Conservation (phyloP, 2,113 vertebrate genomes). For the Phalacrocorax pelagicus region DNA sequence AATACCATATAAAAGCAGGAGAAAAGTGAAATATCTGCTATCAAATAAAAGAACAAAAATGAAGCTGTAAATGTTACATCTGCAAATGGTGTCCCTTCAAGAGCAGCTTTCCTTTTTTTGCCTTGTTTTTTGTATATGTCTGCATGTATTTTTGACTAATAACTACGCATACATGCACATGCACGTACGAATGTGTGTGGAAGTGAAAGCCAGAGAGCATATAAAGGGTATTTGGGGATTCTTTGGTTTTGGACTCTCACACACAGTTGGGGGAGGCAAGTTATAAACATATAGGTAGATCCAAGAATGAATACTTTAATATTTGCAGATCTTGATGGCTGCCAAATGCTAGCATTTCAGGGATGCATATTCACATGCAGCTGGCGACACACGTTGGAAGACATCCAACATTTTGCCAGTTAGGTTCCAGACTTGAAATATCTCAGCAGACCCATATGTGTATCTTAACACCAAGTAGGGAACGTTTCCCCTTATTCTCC, state of each 20-base stretch:
- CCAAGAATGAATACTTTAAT: constrained; percentile 67
- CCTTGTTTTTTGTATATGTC: neutral
- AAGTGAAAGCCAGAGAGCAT: constrained; percentile 46
- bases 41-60: neutral
- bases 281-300: constrained; percentile 64
- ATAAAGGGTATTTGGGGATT: constrained; percentile 69
- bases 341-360: constrained; percentile 66
- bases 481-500: neutral
- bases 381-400: constrained; percentile 24
- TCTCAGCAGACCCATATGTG: neutral
- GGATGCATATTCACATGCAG: constrained; percentile 68
- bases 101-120: neutral
- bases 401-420: constrained; percentile 2
- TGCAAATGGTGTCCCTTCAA: neutral
- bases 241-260: constrained; percentile 64
- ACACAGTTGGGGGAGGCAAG: constrained; percentile 28
- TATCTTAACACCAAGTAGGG: neutral
- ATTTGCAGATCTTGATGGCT: constrained; percentile 53
- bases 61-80: neutral
- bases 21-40: neutral
- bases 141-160: constrained; percentile 44
- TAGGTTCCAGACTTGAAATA: constrained; percentile 35
- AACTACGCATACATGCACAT: constrained; percentile 43
- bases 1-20: neutral
- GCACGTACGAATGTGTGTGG: constrained; percentile 43